Conservation (phyloP, 2,113 vertebrate genomes). For the Mus spicilegus region DNA sequence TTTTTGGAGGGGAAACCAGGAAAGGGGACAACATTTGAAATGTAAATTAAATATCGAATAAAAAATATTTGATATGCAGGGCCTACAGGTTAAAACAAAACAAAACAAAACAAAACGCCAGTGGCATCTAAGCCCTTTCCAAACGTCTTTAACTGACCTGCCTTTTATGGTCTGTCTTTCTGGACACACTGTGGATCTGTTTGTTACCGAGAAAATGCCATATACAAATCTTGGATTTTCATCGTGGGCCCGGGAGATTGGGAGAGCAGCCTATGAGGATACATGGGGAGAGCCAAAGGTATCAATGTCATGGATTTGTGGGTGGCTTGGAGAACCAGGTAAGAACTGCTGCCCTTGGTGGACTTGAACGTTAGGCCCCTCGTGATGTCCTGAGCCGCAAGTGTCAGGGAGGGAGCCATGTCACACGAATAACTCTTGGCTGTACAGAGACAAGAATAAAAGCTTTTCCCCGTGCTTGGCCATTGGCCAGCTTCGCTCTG, state of each 20-base stretch:
- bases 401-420: neutral
- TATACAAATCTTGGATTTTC: neutral
- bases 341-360: neutral
- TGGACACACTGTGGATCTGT: neutral
- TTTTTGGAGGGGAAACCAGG: too few relatives aligned
- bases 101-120: neutral
- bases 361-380: conserved; percentile 26
- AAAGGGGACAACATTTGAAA: too few relatives aligned
- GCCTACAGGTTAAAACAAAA: neutral
- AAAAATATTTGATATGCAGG: too few relatives aligned
- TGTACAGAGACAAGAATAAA: neutral
- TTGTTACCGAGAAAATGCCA: neutral
- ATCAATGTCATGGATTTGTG: neutral
- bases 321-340: neutral
- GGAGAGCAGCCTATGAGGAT: neutral
- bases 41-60: too few relatives aligned
- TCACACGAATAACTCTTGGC: neutral
- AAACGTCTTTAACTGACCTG: neutral
- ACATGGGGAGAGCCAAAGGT: neutral
- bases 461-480: accelerated
- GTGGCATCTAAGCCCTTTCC: neutral
- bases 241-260: neutral
- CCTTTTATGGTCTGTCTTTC: neutral
- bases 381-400: neutral
- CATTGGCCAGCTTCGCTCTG: accelerated